These are phyloP conservation scores for Sclerurus mexicanus DNA, from an alignment of 2,113 vertebrate genomes.

Conservation along the genomic window DNA sequence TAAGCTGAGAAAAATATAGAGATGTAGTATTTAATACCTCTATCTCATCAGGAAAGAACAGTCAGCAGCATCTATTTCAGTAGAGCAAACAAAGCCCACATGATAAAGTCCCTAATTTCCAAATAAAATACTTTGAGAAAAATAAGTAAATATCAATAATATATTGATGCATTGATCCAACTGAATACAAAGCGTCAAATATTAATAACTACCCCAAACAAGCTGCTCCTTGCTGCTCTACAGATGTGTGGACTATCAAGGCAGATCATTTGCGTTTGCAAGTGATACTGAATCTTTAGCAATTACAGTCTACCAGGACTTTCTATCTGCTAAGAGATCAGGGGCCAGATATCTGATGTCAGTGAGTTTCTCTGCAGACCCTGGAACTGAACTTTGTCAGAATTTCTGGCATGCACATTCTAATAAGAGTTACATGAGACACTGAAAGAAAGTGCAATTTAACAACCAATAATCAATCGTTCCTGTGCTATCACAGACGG, in stretches of 20 bases:
- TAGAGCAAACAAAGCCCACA: accelerated
- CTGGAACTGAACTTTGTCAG: not conserved
- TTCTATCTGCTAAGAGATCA: not conserved
- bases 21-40: not conserved
- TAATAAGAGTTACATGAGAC: not conserved
- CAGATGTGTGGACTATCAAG: not conserved
- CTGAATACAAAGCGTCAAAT: not conserved
- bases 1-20: not conserved
- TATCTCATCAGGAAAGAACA: not conserved
- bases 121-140: not conserved
- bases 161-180: not conserved
- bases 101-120: not conserved
- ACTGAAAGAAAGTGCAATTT: not conserved
- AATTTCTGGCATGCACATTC: not conserved
- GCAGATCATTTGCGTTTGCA: not conserved
- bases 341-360: not conserved
- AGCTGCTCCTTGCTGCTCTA: not conserved
- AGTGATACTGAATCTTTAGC: not conserved
- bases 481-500: not conserved
- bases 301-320: not conserved
- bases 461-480: not conserved
- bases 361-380: not conserved
- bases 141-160: not conserved
- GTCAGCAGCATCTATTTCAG: not conserved
- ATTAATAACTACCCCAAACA: not conserved